Evolutionary conservation across 1,140 invertebrate species (phyloP), one percentile per base, ranked within the genome.

Genomic region (Pararge aegeria): DNA sequence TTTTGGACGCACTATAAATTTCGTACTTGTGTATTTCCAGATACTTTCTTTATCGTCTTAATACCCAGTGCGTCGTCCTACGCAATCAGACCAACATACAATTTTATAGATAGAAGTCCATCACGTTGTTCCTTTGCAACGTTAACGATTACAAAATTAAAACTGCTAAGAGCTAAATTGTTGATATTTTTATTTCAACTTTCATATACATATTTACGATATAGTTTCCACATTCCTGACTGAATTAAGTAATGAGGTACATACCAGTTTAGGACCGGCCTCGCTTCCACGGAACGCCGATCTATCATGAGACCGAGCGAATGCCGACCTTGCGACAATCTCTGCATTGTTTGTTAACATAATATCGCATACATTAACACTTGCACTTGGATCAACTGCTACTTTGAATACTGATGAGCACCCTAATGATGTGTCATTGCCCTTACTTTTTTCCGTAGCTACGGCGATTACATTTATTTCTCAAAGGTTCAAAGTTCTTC

Each of bases 321-420:
- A 12, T 34, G 50, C n/a, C 57, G 57, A 60, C 57, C 57, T 60
- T 60, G 57, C 57, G 53, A 55, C 53, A 53, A 52, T 60, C 57
- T 55, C 53, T 55, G 37, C 50, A 46, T 53, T 60, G 57, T 53
- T 60, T 48, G 50, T 42, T 55, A 60, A 53, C 56, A 44, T 18
- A 18, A 27, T 10, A 18, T 48, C 42, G 50, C 24, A 53, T 60
- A 60, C 20, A 46, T 46, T 46, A 46, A n/a, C 44, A 46, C 44
- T 21, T 20, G 44, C 44, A 46, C 18, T 20, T n/a, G 20, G 24
- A 29, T 50, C 13, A 15, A 13, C 27, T 5, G 13, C 21, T 12
- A 27, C 4, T 30, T 16, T 16, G 27, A 49, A 49, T 24, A 49
- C 46, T 27, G 13, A 50, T 29, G 0, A 16, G 30, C 19, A 16